Conservation (phyloP, 2,113 vertebrate genomes). For the Microcebus griseorufus region DNA sequence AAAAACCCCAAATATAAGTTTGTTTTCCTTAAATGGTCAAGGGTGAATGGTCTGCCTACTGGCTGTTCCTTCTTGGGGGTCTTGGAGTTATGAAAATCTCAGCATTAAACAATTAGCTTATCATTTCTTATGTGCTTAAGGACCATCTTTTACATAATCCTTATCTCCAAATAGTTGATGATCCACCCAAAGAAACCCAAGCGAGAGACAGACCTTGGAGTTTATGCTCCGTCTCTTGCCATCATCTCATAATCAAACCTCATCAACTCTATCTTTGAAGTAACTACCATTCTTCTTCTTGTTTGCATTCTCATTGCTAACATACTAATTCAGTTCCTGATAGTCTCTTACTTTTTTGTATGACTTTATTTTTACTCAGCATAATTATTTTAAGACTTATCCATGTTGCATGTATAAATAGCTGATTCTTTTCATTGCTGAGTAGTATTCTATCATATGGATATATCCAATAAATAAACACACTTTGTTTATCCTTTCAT, state of each 20-base stretch:
- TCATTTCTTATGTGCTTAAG: background rate
- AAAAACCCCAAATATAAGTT: background rate
- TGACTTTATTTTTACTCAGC: background rate
- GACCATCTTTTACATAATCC: background rate
- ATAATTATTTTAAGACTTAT: background rate
- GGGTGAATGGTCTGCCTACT: background rate
- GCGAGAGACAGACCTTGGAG: background rate
- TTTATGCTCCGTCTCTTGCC: background rate
- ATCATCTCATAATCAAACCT: background rate
- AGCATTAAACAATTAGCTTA: background rate
- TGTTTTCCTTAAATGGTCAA: background rate
- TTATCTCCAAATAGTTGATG: background rate
- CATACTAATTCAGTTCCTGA: background rate
- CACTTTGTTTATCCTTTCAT: background rate
- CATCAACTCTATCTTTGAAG: background rate
- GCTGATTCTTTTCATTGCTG: background rate
- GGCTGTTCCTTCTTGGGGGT: background rate
- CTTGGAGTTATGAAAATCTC: background rate
- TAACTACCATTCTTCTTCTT: background rate
- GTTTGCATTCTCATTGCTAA: background rate
- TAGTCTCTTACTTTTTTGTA: background rate
- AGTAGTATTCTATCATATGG: background rate
- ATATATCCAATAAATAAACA: background rate
- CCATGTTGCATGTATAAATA: background rate
- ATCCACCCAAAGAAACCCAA: background rate